Base-by-base conservation (phyloP, 1,140 invertebrate species). In the Hycleus cichorii region DNA sequence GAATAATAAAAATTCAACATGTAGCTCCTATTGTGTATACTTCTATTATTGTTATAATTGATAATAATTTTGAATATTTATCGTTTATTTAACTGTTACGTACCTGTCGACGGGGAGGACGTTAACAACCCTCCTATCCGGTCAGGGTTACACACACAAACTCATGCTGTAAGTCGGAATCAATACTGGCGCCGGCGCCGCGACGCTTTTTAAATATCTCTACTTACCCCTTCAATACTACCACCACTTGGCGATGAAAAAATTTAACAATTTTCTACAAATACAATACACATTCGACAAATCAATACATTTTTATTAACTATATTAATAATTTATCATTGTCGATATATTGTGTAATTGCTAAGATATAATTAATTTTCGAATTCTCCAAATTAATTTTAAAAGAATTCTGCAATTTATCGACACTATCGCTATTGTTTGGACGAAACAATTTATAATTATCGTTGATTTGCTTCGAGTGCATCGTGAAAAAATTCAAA, bases 141-240 rank as follows among this genome's bases (percentile, higher is more conserved):
- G 63, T 49, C 59, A 57, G 52, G 59, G 46, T 51, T 57, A 65
- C 68, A 63, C 62, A 62, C 63, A 66, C 68, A 54, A 67, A 65
- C 63, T 66, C 67, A 62, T 60, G 60, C 47, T 47, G 42, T 59
- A 49, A 58, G 39, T 38, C 39, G 38, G 57, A 72, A 72, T 72
- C 70, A 67, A 72, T 72, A 72, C 57, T 59, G 57, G 58, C 68
- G 67, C 63, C 65, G 63, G 69, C 70, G 70, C 69, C 49, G 40
- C 52, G 44, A 47, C 52, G 51, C 46, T 39, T 38, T 11, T 18
- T 18, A 18, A 18, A 18, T 18, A 18, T 18, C 18, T 18, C 18
- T 18, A 18, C 18, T 18, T 18, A 18, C 18, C 18, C 18, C 18
- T 18, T 18, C 18, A 18, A 18, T 18, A 18, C 2, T 18, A 18